A percentile compares a stretch with the other conserved stretches of the same genome.
Evolutionary conservation across 2,113 vertebrate species (phyloP).

Genomic region (Coracopsis vasa): DNA sequence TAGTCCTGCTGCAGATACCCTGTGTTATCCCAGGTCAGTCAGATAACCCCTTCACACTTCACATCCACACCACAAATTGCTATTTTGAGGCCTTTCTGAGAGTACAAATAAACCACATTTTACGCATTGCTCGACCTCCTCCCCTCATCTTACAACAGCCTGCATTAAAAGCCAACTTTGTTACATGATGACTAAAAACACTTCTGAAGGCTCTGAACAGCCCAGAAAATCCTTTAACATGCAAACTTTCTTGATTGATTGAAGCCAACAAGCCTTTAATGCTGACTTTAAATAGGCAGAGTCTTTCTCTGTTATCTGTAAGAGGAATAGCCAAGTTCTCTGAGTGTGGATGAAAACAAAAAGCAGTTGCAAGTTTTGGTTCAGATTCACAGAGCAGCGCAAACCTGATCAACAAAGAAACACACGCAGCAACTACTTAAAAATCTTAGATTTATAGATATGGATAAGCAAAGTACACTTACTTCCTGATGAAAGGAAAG

Average conservation of each 20-base stretch:
- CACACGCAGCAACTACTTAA: background rate
- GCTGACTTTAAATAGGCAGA: background rate
- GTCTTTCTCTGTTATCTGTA: background rate
- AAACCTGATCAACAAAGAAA: background rate
- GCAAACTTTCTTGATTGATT: background rate
- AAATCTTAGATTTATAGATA: background rate
- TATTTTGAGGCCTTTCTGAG: background rate
- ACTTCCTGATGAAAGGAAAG: background rate
- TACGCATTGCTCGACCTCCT: background rate
- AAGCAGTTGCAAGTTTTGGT: background rate
- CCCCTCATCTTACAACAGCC: background rate
- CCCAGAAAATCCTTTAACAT: background rate
- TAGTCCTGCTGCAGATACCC: background rate
- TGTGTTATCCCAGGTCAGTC: background rate
- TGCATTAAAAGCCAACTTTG: background rate
- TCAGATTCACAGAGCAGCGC: background rate
- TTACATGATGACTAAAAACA: background rate
- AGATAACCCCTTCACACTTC: conserved; percentile 10
- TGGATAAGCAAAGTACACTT: background rate
- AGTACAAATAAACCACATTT: background rate
- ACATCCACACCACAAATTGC: background rate
- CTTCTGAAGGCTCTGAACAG: background rate
- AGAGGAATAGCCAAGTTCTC: background rate
- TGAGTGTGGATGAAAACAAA: background rate
- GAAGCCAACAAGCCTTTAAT: background rate